Evolutionary conservation across 2,888 invertebrate species (phyloP).

Genomic region (Idaea biselata): DNA sequence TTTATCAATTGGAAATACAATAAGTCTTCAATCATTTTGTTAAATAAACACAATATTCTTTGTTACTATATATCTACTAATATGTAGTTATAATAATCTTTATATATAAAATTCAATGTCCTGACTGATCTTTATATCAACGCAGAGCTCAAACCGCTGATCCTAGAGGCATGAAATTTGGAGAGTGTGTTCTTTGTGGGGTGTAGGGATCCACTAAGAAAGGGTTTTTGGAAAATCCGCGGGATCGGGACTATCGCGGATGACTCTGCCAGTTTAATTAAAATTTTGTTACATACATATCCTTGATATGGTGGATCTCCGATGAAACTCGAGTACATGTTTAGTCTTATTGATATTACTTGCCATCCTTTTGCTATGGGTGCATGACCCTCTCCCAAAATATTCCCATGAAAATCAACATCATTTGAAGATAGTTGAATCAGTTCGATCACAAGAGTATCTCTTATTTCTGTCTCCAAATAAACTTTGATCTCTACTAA

Average conservation of each 20-base stretch:
- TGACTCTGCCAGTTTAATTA: not conserved
- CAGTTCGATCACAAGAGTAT: not conserved
- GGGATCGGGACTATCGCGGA: too few relatives aligned
- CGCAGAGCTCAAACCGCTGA: too few relatives aligned
- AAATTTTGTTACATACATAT: not conserved
- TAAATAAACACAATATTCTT: too few relatives aligned
- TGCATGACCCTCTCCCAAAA: not conserved
- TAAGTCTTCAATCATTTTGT: too few relatives aligned
- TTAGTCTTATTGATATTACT: not conserved
- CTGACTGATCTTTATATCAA: too few relatives aligned
- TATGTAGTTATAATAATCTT: not conserved
- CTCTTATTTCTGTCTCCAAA: not conserved
- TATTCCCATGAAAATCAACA: not conserved
- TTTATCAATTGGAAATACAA: too few relatives aligned
- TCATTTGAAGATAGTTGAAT: not conserved
- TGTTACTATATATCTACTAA: not conserved
- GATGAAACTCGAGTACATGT: not conserved
- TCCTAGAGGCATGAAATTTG: too few relatives aligned
- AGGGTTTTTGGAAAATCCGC: too few relatives aligned
- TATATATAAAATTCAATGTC: too few relatives aligned
- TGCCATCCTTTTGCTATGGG: not conserved
- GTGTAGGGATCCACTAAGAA: too few relatives aligned
- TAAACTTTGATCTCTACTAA: not conserved
- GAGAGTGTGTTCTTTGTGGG: too few relatives aligned
- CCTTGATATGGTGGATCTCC: not conserved